These are phyloP conservation scores for Lasioglossum lativentre DNA, from an alignment of 2,888 invertebrate genomes.

Conservation along the genomic window DNA sequence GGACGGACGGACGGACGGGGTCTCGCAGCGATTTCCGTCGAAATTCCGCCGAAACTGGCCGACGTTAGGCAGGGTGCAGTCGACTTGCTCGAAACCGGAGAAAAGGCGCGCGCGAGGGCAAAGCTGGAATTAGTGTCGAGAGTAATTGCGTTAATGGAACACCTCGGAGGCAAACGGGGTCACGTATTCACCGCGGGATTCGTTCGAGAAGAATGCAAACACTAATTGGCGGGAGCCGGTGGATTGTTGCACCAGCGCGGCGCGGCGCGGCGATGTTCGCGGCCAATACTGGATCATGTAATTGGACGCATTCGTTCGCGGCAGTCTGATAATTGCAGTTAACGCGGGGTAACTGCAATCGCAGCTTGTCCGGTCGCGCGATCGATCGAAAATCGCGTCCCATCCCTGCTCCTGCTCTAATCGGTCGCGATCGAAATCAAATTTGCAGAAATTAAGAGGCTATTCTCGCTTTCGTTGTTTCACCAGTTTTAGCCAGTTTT, in stretches of 20 bases:
- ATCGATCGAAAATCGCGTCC: constrained; percentile 34
- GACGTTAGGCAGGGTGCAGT: background rate
- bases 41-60: background rate
- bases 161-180: constrained; percentile 63
- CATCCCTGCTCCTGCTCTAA: background rate
- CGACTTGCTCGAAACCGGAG: background rate
- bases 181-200: constrained; percentile 51
- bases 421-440: constrained; percentile 14
- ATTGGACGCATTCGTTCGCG: constrained; percentile 77
- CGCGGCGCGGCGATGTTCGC: constrained; percentile 29
- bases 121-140: constrained; percentile 22
- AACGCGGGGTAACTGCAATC: constrained; percentile 68
- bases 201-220: constrained; percentile 70
- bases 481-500: background rate
- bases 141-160: constrained; percentile 65
- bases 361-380: constrained; percentile 42
- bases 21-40: background rate
- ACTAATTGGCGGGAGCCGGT: constrained; percentile 67
- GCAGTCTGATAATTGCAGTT: constrained; percentile 73
- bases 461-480: background rate
- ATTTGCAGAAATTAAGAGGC: constrained; percentile 11
- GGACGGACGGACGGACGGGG: background rate
- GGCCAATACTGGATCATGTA: constrained; percentile 64
- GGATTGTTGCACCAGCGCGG: constrained; percentile 47
- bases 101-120: background rate